These are phyloP conservation scores for Nematolebias whitei DNA, from an alignment of 2,113 vertebrate genomes.

Conservation along the genomic window DNA sequence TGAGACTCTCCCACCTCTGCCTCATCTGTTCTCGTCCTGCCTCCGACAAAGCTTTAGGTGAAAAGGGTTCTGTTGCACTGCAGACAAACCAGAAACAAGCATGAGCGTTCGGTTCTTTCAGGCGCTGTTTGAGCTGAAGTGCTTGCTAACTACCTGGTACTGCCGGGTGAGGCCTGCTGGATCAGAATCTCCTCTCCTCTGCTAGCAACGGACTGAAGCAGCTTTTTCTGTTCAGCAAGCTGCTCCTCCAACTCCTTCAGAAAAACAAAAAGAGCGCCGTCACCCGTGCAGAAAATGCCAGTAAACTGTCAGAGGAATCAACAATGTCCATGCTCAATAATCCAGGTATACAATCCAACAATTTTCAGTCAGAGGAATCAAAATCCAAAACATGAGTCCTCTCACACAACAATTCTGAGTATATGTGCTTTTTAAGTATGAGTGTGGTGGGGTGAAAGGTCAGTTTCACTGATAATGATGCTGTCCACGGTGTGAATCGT, in stretches of 20 bases:
- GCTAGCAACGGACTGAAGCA: conserved; percentile 91
- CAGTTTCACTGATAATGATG: too few species aligned
- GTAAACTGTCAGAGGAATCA: too few species aligned
- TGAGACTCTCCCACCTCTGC: conserved; percentile 88
- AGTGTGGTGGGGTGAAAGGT: too few species aligned
- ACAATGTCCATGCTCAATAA: too few species aligned
- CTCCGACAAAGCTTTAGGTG: conserved; percentile 80
- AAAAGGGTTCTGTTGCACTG: conserved; percentile 83
- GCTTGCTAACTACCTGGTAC: conserved; percentile 38
- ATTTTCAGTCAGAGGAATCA: too few species aligned
- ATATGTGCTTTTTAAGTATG: too few species aligned
- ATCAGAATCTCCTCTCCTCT: conserved; percentile 93
- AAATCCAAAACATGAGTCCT: too few species aligned
- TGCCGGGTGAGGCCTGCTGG: conserved; percentile 82
- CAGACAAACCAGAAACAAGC: conserved; percentile 30
- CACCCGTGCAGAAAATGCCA: neutral
- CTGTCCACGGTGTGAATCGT: too few species aligned
- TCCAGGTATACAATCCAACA: too few species aligned
- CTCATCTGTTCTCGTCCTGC: conserved; percentile 82
- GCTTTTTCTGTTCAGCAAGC: conserved; percentile 90
- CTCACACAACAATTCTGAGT: too few species aligned
- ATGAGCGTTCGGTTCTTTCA: neutral
- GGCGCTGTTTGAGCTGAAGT: neutral
- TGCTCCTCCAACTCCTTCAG: conserved; percentile 91
- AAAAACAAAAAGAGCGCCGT: neutral